Base-by-base conservation (phyloP, 1,140 invertebrate genomes). In the Neelides sp. region DNA sequence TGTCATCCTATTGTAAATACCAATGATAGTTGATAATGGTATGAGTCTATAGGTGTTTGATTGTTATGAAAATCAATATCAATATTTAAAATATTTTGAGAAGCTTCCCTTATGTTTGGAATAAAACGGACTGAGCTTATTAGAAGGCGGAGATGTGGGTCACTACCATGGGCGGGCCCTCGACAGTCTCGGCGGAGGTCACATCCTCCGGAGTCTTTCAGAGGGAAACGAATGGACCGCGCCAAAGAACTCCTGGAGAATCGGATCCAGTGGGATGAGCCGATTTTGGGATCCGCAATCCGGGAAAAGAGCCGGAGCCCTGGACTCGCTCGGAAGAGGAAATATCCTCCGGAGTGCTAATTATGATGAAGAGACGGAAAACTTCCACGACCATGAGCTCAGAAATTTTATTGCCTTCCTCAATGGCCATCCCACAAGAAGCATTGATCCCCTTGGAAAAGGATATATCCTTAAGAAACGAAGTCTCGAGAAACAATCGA, bases 241-340 rank as follows among this genome's bases (percentile, higher is more conserved):
- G n/a, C 20, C 26, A 22, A 47, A 36, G 30, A 28, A 34, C 4
- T 15, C 28, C 3, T 47, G 45, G 45, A 34, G 45, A 19, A 10
- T 34, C 8, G 30, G 30, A 34, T 34, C 8, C 30, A 8, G 34
- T 24, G 28, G 28, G 12, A 5, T 4, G 4, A n/a, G n/a, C n/a
- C n/a, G n/a, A n/a, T n/a, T n/a, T n/a, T 32, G 28, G 28, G 28
- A 8, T 32, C 28, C 28, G n/a, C 27, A 30, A n/a, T 36, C 30
- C 12, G 22, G 35, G 13, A 48, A 48, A 39, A 34, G 47, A 8
- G 71, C 70, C 20, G 71, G 71, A 32, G 69, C 67, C 8, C 58
- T 73, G 24, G 69, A 72, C 55, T 64, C 66, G 0, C 58, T 71
- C 19, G 71, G 71, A 20, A 69, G 69, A 13, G 67, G 65, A 3